These are phyloP conservation scores for Coenonympha arcania DNA, from an alignment of 2,888 invertebrate species.

Conservation along the genomic window DNA sequence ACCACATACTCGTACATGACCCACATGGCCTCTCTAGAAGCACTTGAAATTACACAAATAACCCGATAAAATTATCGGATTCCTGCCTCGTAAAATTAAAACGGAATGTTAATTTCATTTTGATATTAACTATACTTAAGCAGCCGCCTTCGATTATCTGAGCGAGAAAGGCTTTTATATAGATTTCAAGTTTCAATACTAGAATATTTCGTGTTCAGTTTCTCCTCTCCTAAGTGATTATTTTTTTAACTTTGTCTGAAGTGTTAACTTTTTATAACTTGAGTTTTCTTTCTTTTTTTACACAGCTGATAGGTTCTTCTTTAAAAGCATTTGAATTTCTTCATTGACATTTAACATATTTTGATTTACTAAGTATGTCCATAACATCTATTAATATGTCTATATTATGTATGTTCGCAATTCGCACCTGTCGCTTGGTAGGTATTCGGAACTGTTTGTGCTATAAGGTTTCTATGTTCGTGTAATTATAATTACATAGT, in stretches of 20 bases:
- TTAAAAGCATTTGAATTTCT: background rate
- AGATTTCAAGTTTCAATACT: too few relatives aligned
- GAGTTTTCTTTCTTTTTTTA: too few relatives aligned
- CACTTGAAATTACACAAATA: conserved; percentile 47
- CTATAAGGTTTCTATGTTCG: conserved; percentile 5
- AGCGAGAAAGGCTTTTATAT: background rate
- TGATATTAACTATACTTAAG: background rate
- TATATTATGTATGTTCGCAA: background rate
- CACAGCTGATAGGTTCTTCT: too few relatives aligned
- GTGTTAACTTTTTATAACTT: too few relatives aligned
- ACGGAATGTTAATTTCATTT: background rate
- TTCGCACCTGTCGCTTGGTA: conserved; percentile 3
- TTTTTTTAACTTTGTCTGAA: background rate
- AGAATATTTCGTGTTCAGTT: background rate
- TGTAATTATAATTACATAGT: background rate
- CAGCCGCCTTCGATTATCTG: background rate
- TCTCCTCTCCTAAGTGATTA: background rate
- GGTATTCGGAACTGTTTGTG: conserved; percentile 2
- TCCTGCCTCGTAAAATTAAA: conserved; percentile 1
- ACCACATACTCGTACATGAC: conserved; percentile 46
- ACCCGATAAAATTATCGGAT: conserved; percentile 29
- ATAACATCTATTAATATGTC: background rate
- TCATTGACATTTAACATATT: background rate
- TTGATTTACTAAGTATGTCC: background rate
- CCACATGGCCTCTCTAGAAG: conserved; percentile 47